These are phyloP conservation scores for Melanaphis sacchari DNA, from an alignment of 1,140 invertebrate species.

Conservation along the genomic window DNA sequence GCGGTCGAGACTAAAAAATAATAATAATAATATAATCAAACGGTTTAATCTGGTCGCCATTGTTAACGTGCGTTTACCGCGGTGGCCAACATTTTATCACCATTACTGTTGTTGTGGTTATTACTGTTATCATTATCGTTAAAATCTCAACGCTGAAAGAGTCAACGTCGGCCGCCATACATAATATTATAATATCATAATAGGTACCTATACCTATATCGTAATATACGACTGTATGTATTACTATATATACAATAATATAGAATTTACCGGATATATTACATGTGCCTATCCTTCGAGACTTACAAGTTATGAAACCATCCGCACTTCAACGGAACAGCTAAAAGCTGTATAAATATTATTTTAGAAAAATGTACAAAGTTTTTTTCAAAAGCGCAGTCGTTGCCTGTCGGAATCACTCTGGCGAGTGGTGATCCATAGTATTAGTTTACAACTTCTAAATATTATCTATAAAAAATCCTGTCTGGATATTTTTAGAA, in stretches of 20 bases:
- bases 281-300: too few species aligned
- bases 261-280: too few species aligned
- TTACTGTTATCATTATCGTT: background rate
- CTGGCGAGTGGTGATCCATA: too few species aligned
- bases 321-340: too few species aligned
- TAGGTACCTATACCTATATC: background rate
- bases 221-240: too few species aligned
- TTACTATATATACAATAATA: too few species aligned
- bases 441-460: too few species aligned
- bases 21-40: conserved; percentile 10
- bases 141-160: background rate
- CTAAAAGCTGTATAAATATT: background rate
- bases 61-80: background rate
- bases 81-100: background rate
- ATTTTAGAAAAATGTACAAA: background rate
- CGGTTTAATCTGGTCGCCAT: conserved; percentile 31
- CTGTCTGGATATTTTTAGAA: too few species aligned
- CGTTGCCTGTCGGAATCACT: background rate
- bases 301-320: background rate
- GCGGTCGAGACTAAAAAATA: background rate
- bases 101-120: background rate
- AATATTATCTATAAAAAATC: too few species aligned
- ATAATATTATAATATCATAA: too few species aligned
- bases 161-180: background rate
- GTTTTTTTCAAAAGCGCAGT: background rate